phyloP scores from a whole-genome alignment of 2,797 vertebrate genomes.

The Hypotaenidia philippensis region DNA sequence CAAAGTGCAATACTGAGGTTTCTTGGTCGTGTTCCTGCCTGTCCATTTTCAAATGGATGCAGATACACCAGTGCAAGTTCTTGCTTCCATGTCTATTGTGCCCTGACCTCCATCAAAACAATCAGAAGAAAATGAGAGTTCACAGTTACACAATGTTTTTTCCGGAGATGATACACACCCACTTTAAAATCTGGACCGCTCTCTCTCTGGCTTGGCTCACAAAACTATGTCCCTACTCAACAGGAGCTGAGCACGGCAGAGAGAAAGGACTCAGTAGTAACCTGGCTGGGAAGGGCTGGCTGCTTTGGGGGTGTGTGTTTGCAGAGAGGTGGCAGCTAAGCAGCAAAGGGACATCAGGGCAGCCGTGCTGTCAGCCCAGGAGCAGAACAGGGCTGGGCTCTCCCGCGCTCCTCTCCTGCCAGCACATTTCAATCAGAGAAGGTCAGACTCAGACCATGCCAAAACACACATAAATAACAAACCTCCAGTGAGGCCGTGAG shows the following conservation, averaged over 20 bases:
- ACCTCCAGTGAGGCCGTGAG: neutral
- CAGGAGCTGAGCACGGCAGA: neutral
- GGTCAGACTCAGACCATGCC: neutral
- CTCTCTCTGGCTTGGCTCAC: neutral
- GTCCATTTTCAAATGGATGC: neutral
- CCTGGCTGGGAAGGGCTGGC: neutral
- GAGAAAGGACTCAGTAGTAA: neutral
- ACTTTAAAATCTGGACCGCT: neutral
- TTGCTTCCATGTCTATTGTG: fast-evolving
- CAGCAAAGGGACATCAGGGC: fast-evolving
- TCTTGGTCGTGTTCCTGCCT: neutral
- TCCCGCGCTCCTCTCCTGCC: neutral
- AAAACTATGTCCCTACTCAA: neutral
- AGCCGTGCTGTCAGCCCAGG: neutral
- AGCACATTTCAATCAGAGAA: neutral
- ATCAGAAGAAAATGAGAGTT: neutral
- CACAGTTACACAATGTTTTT: neutral
- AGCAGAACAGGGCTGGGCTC: neutral
- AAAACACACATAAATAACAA: neutral
- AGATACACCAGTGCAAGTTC: neutral
- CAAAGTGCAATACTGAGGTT: neutral
- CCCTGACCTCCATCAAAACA: neutral
- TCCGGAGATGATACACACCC: neutral
- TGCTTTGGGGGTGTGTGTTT: neutral
- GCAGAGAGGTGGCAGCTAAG: neutral